Evolutionary conservation across 2,113 vertebrate species (phyloP).

Genomic region (Semicossyphus pulcher): DNA sequence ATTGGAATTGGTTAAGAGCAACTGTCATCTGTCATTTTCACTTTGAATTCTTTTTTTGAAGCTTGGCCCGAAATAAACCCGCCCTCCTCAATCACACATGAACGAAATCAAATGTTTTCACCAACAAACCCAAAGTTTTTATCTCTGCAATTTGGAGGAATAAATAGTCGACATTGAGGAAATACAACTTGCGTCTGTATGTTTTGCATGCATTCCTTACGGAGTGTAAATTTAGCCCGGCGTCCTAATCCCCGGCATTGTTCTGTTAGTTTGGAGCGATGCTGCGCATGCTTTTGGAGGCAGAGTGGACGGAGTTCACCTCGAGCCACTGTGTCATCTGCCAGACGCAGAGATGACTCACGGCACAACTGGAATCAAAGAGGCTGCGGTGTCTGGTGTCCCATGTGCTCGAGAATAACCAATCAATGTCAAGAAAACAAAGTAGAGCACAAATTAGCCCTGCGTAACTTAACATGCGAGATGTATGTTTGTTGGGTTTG

Average conservation of each 20-base stretch:
- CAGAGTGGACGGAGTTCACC: constrained; percentile 58
- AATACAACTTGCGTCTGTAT: background rate
- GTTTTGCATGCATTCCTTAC: constrained; percentile 49
- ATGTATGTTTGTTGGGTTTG: constrained; percentile 48
- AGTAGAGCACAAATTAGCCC: constrained; percentile 60
- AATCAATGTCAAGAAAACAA: constrained; percentile 82
- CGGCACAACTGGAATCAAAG: constrained; percentile 75
- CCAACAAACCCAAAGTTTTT: background rate
- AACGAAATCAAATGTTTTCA: background rate
- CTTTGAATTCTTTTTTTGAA: constrained; percentile 5
- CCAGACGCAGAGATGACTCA: constrained; percentile 77
- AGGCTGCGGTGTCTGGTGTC: constrained; percentile 74
- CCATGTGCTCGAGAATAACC: constrained; percentile 71
- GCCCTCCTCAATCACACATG: background rate
- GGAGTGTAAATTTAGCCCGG: constrained; percentile 72
- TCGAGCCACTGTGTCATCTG: constrained; percentile 59
- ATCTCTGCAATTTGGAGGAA: background rate
- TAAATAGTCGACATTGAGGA: too few species aligned
- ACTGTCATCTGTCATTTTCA: background rate
- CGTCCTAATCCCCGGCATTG: constrained; percentile 72
- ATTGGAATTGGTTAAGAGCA: background rate
- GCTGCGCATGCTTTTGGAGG: constrained; percentile 53
- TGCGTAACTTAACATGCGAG: constrained; percentile 54
- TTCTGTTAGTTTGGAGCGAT: constrained; percentile 70
- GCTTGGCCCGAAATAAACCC: constrained; percentile 29